These are phyloP conservation scores for Pandion haliaetus DNA, from an alignment of 2,113 vertebrate species.

Conservation along the genomic window DNA sequence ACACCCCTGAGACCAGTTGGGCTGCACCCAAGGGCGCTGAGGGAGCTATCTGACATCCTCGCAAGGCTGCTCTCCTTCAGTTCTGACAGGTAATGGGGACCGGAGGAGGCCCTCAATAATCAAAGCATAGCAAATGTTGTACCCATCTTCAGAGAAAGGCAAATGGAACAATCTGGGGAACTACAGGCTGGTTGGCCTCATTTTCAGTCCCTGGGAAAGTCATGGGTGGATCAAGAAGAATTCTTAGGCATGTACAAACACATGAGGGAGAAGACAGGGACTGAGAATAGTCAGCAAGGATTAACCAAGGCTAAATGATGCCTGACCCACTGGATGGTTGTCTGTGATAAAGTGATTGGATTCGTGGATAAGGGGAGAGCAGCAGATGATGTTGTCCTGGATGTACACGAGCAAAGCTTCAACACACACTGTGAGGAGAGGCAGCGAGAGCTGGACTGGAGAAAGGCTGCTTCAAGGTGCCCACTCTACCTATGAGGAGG, in stretches of 20 bases:
- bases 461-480: accelerated
- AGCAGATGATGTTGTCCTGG: neutral
- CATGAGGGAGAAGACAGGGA: neutral
- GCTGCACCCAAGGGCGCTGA: neutral
- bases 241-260: neutral
- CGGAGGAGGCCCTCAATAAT: neutral
- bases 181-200: neutral
- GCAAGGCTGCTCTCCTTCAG: neutral
- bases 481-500: accelerated
- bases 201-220: neutral
- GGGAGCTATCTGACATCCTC: neutral
- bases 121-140: neutral
- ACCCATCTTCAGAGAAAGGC: neutral
- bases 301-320: neutral
- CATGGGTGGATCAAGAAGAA: neutral
- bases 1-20: neutral
- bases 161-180: neutral
- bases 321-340: neutral
- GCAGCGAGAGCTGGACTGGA: neutral
- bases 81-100: neutral
- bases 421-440: neutral
- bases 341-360: neutral
- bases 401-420: neutral
- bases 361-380: neutral
- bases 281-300: neutral